Conservation (phyloP, 2,797 vertebrate genomes). For the Muscicapa comitata region DNA sequence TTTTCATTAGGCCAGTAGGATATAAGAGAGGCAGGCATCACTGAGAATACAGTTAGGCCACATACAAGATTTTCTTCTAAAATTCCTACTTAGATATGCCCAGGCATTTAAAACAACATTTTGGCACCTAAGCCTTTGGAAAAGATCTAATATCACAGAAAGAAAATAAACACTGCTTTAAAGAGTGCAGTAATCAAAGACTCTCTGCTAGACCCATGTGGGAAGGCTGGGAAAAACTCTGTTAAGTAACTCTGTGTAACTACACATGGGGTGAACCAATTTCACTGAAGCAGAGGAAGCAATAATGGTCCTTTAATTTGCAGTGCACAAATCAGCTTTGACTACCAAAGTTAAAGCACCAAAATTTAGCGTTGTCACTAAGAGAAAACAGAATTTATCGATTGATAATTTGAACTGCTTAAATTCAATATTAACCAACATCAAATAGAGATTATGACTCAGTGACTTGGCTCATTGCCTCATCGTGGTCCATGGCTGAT, state of each 20-base stretch:
- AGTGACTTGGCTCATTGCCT: background rate
- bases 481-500: background rate
- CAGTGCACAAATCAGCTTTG: background rate
- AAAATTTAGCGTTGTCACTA: background rate
- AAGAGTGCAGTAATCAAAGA: background rate
- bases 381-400: background rate
- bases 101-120: background rate
- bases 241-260: background rate
- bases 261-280: background rate
- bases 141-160: background rate
- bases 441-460: background rate
- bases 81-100: background rate
- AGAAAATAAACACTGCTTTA: background rate
- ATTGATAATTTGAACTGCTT: background rate
- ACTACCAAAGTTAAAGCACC: background rate
- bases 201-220: background rate
- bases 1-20: background rate
- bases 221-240: background rate
- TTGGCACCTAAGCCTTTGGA: background rate
- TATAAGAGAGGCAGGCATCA: background rate
- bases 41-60: background rate
- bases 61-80: background rate
- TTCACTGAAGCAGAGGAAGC: background rate
- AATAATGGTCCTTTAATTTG: background rate
- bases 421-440: background rate